Evolutionary conservation across 2,797 vertebrate species (phyloP), one percentile per base, ranked within the genome.

Genomic region (Helarctos malayanus): DNA sequence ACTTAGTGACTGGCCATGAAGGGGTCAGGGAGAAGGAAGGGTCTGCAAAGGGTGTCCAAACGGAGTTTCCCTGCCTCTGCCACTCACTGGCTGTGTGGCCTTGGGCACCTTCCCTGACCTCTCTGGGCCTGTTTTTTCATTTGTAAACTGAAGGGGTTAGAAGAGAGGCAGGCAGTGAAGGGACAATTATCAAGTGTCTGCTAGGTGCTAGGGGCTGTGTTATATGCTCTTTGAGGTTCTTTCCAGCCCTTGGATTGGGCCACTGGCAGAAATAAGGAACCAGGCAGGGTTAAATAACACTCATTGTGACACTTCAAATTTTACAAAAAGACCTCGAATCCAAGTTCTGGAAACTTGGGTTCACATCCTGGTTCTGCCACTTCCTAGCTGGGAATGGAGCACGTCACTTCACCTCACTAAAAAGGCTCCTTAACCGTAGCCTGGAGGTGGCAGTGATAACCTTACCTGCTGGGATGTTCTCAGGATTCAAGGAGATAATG

Each of bases 291-390:
- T 65, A 65, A 47, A 73, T 63, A 78, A 68, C 54, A 78, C 25
- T 85, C 49, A 68, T 38, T 12, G 18, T 65, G 86, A 82, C 47
- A 56, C 47, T 85, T 76, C 5, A 32, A 59, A 45, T 29, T 83
- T 57, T 63, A 52, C 73, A 23, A n/a, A 57, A 91, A 80, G 52
- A 59, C 19, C 73, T 63, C 78, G 56, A 35, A 38, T 65, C 47
- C 89, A 73, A 7, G 14, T 76, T 96, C 93, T 49, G 21, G 83
- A 88, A 91, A 76, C 38, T 63, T 65, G 69, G 82, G 41, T 76
- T 84, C 89, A 84, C 38, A 52, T 76, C 16, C 5, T 10, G 38
- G 14, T 52, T 85, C 80, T 76, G n/a, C 32, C n/a, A 3, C 59
- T n/a, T 32, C 47, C 23, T 75, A 21, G 45, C 52, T 76, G 2